These are phyloP conservation scores for Cynopterus sphinx DNA, from an alignment of 2,797 vertebrate species.

Conservation along the genomic window DNA sequence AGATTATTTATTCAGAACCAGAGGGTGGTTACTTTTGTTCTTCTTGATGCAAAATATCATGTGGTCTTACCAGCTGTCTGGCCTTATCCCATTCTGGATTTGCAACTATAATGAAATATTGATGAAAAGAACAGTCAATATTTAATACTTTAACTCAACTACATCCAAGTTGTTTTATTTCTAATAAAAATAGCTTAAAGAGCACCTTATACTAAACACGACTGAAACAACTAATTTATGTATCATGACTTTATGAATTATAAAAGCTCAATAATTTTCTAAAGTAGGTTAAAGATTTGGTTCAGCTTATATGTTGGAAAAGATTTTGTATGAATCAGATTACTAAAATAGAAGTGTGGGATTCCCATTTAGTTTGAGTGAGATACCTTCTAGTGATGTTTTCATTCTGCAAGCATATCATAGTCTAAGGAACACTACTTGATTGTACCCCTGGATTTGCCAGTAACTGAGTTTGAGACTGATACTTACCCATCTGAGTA, in stretches of 20 bases:
- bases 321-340: background rate
- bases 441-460: background rate
- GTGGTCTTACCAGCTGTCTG: constrained; percentile 55
- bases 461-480: background rate
- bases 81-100: background rate
- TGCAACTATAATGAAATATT: constrained; percentile 56
- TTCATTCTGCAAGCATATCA: background rate
- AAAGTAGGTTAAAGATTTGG: background rate
- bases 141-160: constrained; percentile 17
- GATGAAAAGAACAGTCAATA: constrained; percentile 63
- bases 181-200: constrained; percentile 28
- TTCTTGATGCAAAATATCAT: constrained; percentile 16
- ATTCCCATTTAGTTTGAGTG: background rate
- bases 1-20: constrained; percentile 47
- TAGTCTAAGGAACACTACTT: background rate
- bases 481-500: background rate
- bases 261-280: background rate
- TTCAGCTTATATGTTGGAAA: background rate
- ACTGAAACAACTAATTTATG: background rate
- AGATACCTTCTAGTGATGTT: background rate
- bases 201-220: background rate
- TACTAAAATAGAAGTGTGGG: background rate
- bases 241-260: background rate
- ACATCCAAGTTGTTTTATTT: constrained; percentile 21
- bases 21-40: constrained; percentile 38